Evolutionary conservation across 2,113 vertebrate species (phyloP).

Genomic region (Gambusia holbrooki): DNA sequence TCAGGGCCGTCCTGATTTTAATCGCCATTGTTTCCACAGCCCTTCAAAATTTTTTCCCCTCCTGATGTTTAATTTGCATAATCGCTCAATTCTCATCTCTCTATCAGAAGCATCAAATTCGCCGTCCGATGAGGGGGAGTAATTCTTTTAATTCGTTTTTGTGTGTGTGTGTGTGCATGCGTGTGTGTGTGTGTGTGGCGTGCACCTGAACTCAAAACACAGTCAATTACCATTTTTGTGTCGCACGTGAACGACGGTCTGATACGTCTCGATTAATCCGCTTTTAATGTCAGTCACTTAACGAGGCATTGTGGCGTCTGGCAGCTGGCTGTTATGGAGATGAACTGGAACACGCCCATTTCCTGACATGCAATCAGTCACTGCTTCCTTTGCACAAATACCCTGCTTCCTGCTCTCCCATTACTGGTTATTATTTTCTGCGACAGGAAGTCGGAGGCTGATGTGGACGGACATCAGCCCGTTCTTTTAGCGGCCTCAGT

Average conservation of each 20-base stretch:
- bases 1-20: not conserved
- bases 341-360: conserved; percentile 32
- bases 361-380: conserved; percentile 57
- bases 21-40: not conserved
- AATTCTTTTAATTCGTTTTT: not conserved
- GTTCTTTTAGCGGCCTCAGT: conserved; percentile 12
- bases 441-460: conserved; percentile 41
- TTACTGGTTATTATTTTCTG: conserved; percentile 55
- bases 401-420: conserved; percentile 58
- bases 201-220: not conserved
- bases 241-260: not conserved
- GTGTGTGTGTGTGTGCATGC: too few species aligned
- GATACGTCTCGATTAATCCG: conserved; percentile 6
- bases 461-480: conserved; percentile 28
- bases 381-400: conserved; percentile 51
- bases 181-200: too few species aligned
- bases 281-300: conserved; percentile 31
- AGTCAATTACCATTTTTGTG: not conserved
- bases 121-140: not conserved
- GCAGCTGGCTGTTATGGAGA: conserved; percentile 34
- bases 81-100: not conserved
- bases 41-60: not conserved
- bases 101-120: not conserved
- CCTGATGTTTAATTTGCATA: not conserved
- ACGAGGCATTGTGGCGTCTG: conserved; percentile 31